A percentile compares a stretch with the other conserved stretches of the same genome.
These are phyloP conservation scores for Prionace glauca DNA, from an alignment of 2,797 vertebrate species.

Conservation along the genomic window DNA sequence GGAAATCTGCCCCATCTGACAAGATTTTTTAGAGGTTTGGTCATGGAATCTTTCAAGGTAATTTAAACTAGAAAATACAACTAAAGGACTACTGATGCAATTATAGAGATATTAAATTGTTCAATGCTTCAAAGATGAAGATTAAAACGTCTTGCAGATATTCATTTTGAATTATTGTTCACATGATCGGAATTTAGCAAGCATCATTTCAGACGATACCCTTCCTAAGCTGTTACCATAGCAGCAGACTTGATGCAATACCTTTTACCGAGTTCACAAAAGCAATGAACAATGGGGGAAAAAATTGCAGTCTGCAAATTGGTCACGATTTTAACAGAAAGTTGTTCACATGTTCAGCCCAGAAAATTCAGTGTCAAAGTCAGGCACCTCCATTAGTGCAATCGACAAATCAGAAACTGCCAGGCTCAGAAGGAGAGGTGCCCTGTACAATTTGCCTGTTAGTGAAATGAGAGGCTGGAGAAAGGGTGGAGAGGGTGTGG, in stretches of 20 bases:
- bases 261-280: neutral
- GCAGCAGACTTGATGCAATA: conserved; percentile 20
- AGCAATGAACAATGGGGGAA: neutral
- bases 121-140: neutral
- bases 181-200: neutral
- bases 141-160: neutral
- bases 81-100: neutral
- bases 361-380: neutral
- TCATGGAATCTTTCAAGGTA: neutral
- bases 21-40: neutral
- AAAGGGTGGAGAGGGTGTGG: neutral
- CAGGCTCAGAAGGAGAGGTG: neutral
- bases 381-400: neutral
- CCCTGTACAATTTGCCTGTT: neutral
- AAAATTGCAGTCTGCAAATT: neutral
- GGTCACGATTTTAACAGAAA: conserved; percentile 21
- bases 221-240: neutral
- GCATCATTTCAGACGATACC: neutral
- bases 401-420: neutral
- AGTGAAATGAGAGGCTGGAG: neutral
- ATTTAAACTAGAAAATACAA: neutral
- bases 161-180: neutral
- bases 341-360: neutral
- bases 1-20: neutral
- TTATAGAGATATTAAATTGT: neutral